A percentile compares a stretch with the other conserved stretches of the same genome.
These are phyloP conservation scores for Drosophila melanogaster DNA, from an alignment of 1,140 invertebrate genomes.

Conservation along the genomic window Release_6_plus_ISO1_MT NC_004354.4:3817001-3817500, in stretches of 20 bases:
- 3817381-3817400: constrained; percentile 34
- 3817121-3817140: neutral
- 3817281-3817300: constrained; percentile 11
- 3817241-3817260: constrained; percentile 7
- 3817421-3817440: neutral
- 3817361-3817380: constrained; percentile 61
- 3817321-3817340: constrained; percentile 42
- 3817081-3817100: neutral
- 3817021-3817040: constrained; percentile 6
- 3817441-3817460: constrained; percentile 24
- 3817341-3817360: constrained; percentile 47
- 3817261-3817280: constrained; percentile 26
- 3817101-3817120: constrained; percentile 1
- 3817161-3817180: neutral
- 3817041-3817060: constrained; percentile 44
- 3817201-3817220: no score
- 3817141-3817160: neutral
- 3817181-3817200: no score
- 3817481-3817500: no score
- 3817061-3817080: constrained; percentile 45
- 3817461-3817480: constrained; percentile 30
- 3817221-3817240: neutral
- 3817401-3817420: constrained; percentile 13
- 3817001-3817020: neutral
- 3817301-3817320: constrained; percentile 12